Evolutionary conservation across 2,113 vertebrate genomes (phyloP), one percentile per base, ranked within the genome.

Genomic region (Zosterops lateralis): DNA sequence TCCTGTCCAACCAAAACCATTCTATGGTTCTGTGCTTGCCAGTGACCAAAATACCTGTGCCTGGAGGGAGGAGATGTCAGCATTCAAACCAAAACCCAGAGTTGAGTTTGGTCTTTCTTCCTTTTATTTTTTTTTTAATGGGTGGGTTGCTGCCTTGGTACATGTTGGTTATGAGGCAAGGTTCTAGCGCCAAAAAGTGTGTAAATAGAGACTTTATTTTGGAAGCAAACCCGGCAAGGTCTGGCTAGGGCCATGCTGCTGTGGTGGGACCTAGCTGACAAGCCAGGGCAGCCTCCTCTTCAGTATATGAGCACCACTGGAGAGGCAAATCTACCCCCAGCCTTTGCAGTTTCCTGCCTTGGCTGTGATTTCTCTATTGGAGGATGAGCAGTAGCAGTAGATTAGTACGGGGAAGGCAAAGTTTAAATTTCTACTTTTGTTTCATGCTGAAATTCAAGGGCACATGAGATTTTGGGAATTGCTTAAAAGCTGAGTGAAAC

Each of bases 71-170:
- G 45, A 70, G 56, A 19, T 31, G 38, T 32, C 45, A 53, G 34
- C 38, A 47, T 26, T 31, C 26, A 48, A 62, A 16, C 11, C 18
- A 74, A 44, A 28, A 17, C 6, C 6, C 1, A 5, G n/a, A 42
- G 13, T 0, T 17, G 3, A 6, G 3, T 32, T 74, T 15, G n/a
- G 1, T 50, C 42, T 31, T 12, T 36, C 11, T 34, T 7, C 11
- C 10, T 64, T 76, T 29, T 6, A 1, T 20, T 54, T 32, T 34
- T 76, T 38, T 76, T 36, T 48, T 44, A 32, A 5, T 3, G 8
- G 5, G 6, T 6, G 2, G 1, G 17, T 65, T 66, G 20, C 15
- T 66, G 67, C 31, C 18, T 7, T 0, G 0, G 45, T 68, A 28
- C 8, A 0, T 10, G 7, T 51, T 58, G 24, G 24, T 34, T 29